Percentiles rank a stretch among this genome's conserved stretches.
phyloP scores from a whole-genome alignment of 2,113 vertebrate species.

The Carollia perspicillata region DNA sequence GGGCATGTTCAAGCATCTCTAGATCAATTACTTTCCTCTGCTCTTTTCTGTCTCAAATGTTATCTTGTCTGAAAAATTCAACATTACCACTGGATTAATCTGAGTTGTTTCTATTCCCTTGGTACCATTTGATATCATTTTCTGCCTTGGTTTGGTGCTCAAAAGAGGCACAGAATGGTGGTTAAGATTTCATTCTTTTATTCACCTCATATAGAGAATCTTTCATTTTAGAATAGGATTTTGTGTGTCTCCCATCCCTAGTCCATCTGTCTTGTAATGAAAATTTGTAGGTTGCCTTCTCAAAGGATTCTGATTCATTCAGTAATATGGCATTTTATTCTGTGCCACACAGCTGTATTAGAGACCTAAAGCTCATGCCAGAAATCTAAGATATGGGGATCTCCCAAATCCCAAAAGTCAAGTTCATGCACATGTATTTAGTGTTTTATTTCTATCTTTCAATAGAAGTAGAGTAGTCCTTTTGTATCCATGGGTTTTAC shows the following conservation, averaged over 20 bases:
- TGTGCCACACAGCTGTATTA: accelerated
- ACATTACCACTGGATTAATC: neutral
- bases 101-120: neutral
- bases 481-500: neutral
- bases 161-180: neutral
- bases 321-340: neutral
- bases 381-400: neutral
- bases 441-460: neutral
- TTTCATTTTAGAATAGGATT: neutral
- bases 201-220: neutral
- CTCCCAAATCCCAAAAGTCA: neutral
- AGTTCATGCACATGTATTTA: neutral
- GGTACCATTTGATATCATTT: neutral
- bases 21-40: neutral
- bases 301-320: neutral
- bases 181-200: neutral
- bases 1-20: neutral
- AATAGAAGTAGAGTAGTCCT: neutral
- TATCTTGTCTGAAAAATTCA: neutral
- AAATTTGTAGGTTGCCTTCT: neutral
- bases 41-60: neutral
- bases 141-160: neutral
- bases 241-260: neutral
- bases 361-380: neutral
- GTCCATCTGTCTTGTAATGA: neutral